Conservation (phyloP, 1,140 invertebrate genomes). For the Vanessa tameamea region DNA sequence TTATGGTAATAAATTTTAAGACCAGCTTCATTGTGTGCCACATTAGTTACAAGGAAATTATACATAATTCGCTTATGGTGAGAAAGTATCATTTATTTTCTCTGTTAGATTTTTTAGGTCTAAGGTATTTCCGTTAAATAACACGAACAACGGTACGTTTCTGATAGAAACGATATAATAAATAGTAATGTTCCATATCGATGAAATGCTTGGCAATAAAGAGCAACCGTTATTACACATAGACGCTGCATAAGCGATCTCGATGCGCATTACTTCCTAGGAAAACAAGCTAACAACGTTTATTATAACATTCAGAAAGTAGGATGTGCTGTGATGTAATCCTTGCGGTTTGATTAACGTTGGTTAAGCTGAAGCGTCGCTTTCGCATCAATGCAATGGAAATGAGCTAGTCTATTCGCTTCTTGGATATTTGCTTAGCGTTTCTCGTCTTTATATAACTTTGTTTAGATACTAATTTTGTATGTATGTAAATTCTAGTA, state of each 20-base stretch:
- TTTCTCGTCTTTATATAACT: constrained; percentile 44
- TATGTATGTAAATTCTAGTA: constrained; percentile 37
- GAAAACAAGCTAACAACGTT: constrained; percentile 26
- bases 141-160: neutral
- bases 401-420: constrained; percentile 54
- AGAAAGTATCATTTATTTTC: neutral
- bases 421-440: constrained; percentile 27
- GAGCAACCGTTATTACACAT: constrained; percentile 27
- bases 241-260: constrained; percentile 21
- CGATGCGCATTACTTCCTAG: constrained; percentile 35
- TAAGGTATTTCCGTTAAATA: neutral
- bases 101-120: neutral
- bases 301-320: constrained; percentile 42
- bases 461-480: constrained; percentile 43
- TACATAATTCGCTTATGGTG: neutral
- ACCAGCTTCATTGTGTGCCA: constrained; percentile 10
- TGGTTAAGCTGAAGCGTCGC: constrained; percentile 43
- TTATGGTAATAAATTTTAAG: constrained; percentile 2
- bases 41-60: neutral
- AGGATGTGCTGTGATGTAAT: constrained; percentile 53
- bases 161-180: constrained; percentile 10
- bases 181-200: constrained; percentile 19
- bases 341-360: constrained; percentile 57
- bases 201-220: constrained; percentile 25
- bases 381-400: constrained; percentile 63